These are phyloP conservation scores for Albula glossodonta DNA, from an alignment of 2,113 vertebrate species.

Conservation along the genomic window DNA sequence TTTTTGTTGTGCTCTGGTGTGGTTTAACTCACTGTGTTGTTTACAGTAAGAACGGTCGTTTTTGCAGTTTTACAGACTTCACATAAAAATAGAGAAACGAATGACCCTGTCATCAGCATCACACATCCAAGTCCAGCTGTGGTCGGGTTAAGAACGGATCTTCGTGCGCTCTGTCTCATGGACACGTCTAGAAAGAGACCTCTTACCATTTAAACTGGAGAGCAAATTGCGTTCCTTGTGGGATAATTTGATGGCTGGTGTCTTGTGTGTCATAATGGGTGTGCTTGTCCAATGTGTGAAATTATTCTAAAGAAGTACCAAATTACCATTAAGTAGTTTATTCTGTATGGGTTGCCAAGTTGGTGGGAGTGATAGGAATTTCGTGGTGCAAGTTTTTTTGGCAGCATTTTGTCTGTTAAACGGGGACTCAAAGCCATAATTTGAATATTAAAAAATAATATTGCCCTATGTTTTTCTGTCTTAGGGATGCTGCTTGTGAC, in stretches of 20 bases:
- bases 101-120: conserved; percentile 66
- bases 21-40: conserved; percentile 74
- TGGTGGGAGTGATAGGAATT: not conserved
- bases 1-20: conserved; percentile 66
- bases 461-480: not conserved
- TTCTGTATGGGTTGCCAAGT: conserved; percentile 27
- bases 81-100: conserved; percentile 70
- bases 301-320: not conserved
- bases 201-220: conserved; percentile 44
- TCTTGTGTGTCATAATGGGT: conserved; percentile 50
- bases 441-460: not conserved
- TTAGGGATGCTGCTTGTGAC: conserved; percentile 96
- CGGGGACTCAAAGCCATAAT: not conserved
- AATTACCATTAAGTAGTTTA: not conserved
- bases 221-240: conserved; percentile 41
- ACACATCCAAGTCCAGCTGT: conserved; percentile 55
- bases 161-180: conserved; percentile 20
- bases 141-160: conserved; percentile 49
- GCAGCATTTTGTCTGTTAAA: not conserved
- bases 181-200: conserved; percentile 36
- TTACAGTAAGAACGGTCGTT: conserved; percentile 70
- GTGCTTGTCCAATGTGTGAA: conserved; percentile 17
- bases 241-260: conserved; percentile 42
- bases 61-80: conserved; percentile 68
- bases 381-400: conserved; percentile 12